A percentile compares a stretch with the other conserved stretches of the same genome.
These are phyloP conservation scores for Aurelia sp. DNA, from an alignment of 30 jellyfish, hydroid and myxozoan genomes.

Conservation along the genomic window DNA sequence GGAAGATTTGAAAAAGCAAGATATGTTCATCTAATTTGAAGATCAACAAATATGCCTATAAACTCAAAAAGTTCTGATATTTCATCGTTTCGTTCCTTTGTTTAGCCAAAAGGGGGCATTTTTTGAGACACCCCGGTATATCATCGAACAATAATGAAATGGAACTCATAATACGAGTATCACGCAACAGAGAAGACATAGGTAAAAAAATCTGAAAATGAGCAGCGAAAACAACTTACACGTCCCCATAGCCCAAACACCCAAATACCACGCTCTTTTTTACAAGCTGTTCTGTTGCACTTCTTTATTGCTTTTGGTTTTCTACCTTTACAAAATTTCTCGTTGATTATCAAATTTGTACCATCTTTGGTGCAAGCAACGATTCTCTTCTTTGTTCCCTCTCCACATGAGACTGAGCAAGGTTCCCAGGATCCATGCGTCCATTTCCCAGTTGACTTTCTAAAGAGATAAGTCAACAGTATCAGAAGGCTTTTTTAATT, in stretches of 20 bases:
- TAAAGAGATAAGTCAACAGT: background rate
- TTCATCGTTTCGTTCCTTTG: too few relatives aligned
- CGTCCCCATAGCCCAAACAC: constrained; percentile 55
- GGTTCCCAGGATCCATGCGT: constrained; percentile 37
- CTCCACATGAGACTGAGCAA: constrained; percentile 59
- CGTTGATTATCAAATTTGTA: constrained; percentile 13
- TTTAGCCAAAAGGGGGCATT: too few relatives aligned
- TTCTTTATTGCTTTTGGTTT: constrained; percentile 40
- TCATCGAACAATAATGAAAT: too few relatives aligned
- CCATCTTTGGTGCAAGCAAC: constrained; percentile 44
- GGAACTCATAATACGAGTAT: too few relatives aligned
- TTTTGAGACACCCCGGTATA: too few relatives aligned
- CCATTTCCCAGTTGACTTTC: constrained; percentile 39
- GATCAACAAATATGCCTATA: too few relatives aligned
- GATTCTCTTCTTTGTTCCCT: constrained; percentile 30
- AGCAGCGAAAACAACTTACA: background rate
- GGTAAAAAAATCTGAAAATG: too few relatives aligned
- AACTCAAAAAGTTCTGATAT: too few relatives aligned
- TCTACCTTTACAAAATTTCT: constrained; percentile 24
- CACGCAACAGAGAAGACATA: too few relatives aligned
- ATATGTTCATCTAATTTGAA: too few relatives aligned
- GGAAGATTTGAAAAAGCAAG: too few relatives aligned
- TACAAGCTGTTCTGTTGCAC: constrained; percentile 32
- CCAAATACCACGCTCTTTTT: constrained; percentile 26
- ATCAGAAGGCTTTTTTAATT: too few relatives aligned